A percentile compares a stretch with the other conserved stretches of the same genome.
Evolutionary conservation across 2,797 vertebrate species (phyloP).

Genomic region (Xenopus petersii): DNA sequence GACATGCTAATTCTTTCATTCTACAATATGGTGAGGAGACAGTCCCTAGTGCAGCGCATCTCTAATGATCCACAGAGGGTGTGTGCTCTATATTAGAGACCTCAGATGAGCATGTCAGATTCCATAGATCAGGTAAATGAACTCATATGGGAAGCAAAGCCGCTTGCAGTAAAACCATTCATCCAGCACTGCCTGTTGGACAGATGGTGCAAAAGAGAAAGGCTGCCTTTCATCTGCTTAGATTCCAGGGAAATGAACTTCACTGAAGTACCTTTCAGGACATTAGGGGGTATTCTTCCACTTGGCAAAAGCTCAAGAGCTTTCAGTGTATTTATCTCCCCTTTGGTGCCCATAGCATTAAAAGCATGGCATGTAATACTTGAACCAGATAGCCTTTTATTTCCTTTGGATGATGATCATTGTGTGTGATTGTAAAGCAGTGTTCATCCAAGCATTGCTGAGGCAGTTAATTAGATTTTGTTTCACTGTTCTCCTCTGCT

Average conservation of each 20-base stretch:
- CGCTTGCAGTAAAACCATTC: constrained; percentile 12
- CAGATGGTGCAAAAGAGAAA: constrained; percentile 26
- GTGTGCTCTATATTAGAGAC: no score
- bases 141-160: constrained; percentile 3
- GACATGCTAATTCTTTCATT: not conserved
- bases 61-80: no score
- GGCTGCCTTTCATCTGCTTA: not conserved
- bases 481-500: constrained; percentile 17
- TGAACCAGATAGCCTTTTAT: not conserved
- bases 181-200: constrained; percentile 15
- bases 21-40: no score
- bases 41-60: no score
- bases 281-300: not conserved
- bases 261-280: not conserved
- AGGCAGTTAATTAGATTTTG: constrained; percentile 25
- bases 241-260: constrained; percentile 14
- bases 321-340: not conserved
- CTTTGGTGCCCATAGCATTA: not conserved
- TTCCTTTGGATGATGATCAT: not conserved
- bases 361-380: not conserved
- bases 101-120: not conserved
- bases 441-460: not conserved
- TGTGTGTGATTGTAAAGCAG: constrained; percentile 1
- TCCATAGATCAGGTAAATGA: constrained; percentile 2
- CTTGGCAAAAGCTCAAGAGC: not conserved